Base-by-base conservation (phyloP, 2,113 vertebrate species). In the Oreotrochilus melanogaster region DNA sequence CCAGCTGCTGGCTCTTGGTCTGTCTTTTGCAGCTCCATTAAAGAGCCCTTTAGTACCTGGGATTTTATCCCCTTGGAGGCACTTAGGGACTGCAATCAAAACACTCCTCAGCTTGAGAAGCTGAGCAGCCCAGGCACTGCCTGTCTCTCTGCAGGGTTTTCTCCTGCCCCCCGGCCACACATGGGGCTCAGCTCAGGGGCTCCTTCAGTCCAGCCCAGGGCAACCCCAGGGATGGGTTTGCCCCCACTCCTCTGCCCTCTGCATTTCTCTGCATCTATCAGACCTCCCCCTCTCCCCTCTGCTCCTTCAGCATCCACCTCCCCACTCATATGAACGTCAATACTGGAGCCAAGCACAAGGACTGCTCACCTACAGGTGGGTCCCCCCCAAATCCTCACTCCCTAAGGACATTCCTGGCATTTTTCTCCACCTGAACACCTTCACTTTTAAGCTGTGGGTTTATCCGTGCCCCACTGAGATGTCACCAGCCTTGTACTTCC, bases 51-150 rank as follows among this genome's bases (percentile, higher is more conserved):
- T 28, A 87, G 70, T 74, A 58, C 73, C 82, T 64, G 82, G 74
- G 88, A 39, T 87, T 89, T 92, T 30, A 70, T 87, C 88, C 88
- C 92, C 48, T 4, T 58, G 88, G 45, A 89, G 87, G 73, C 74
- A 94, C 94, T 95, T 81, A 94, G 11, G 30, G 0, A 0, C 65
- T 70, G 92, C 81, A 92, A 92, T 95, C 92, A 92, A 85, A 93
- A 65, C 94, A 84, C 88, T 93, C 74, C 69, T 94, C 3, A 2
- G 16, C 35, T 78, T 71, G 92, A 48, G 4, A 5, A 89, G 69
- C 73, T 5, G 42, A 89, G 78, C 57, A n/a, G 79, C 5, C 30
- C 6, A 3, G 78, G 65, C 39, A 2, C 69, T 8, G 87, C 2
- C 0, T 24, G 45, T 8, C 67, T 67, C 27, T 0, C 33, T 45